phyloP scores from a whole-genome alignment of 2,797 vertebrate genomes.

The Propithecus deckenii region DNA sequence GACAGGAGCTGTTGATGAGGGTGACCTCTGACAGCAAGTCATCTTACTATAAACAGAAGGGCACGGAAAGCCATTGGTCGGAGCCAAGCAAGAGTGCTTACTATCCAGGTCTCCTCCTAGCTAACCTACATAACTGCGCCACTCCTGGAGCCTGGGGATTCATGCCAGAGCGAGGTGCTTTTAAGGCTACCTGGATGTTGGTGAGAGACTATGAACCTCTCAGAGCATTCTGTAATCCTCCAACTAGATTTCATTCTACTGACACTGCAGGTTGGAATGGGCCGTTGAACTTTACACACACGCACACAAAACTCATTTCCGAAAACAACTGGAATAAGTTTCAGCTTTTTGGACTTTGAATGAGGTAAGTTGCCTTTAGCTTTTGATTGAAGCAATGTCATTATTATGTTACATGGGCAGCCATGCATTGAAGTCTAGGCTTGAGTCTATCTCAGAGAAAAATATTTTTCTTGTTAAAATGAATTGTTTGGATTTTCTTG shows the following conservation, averaged over 20 bases:
- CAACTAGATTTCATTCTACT: slow-evolving; percentile 56
- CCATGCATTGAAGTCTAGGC: neutral
- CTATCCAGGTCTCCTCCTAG: slow-evolving; percentile 83
- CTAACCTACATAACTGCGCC: slow-evolving; percentile 83
- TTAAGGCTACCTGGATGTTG: slow-evolving; percentile 74
- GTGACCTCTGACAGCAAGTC: slow-evolving; percentile 87
- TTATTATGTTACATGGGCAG: neutral
- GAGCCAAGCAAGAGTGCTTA: slow-evolving; percentile 85
- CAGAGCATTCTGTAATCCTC: slow-evolving; percentile 60
- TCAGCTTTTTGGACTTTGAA: slow-evolving; percentile 75
- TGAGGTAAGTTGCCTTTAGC: slow-evolving; percentile 82
- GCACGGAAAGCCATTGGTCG: slow-evolving; percentile 85
- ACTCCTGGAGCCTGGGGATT: slow-evolving; percentile 68
- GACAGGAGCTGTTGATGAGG: slow-evolving; percentile 85
- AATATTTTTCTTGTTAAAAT: slow-evolving; percentile 50
- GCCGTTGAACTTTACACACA: slow-evolving; percentile 63
- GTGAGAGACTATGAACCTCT: slow-evolving; percentile 66
- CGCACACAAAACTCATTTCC: slow-evolving; percentile 36
- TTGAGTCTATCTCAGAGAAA: neutral
- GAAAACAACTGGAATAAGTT: slow-evolving; percentile 74
- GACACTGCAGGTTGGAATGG: slow-evolving; percentile 67
- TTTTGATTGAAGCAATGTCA: slow-evolving; percentile 53
- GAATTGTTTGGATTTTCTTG: slow-evolving; percentile 11
- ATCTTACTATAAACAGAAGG: slow-evolving; percentile 88
- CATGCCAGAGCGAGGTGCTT: slow-evolving; percentile 80